Evolutionary conservation across 2,888 invertebrate genomes (phyloP).

Genomic region (Phortica magna): DNA sequence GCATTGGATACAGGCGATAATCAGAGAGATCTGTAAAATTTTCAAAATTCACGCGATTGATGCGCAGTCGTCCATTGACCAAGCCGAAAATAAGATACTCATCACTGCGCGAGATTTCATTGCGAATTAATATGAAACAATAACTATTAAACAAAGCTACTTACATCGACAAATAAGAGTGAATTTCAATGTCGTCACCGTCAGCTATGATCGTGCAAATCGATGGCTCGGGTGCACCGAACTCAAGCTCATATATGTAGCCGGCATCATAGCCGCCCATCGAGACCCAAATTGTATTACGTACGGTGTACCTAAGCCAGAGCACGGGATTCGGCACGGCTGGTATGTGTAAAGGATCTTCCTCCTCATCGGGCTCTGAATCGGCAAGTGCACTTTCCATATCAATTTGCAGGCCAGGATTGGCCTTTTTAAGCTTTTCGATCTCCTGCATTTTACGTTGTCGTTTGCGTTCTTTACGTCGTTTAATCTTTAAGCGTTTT

Average conservation of each 20-base stretch:
- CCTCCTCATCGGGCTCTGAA: conserved; percentile 80
- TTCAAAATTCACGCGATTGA: conserved; percentile 79
- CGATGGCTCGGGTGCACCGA: conserved; percentile 78
- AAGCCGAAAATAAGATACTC: conserved; percentile 82
- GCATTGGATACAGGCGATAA: conserved; percentile 86
- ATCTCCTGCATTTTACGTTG: conserved; percentile 81
- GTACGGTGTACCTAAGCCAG: conserved; percentile 80
- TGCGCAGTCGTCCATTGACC: conserved; percentile 81
- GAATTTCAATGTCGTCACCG: conserved; percentile 81
- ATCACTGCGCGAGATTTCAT: conserved; percentile 71
- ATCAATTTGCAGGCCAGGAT: conserved; percentile 82
- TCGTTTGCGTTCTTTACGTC: conserved; percentile 79
- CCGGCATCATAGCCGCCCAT: conserved; percentile 84
- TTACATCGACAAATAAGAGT: conserved; percentile 80
- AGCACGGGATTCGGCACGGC: conserved; percentile 81
- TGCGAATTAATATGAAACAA: not conserved
- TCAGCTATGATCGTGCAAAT: conserved; percentile 79
- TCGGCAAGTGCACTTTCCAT: conserved; percentile 82
- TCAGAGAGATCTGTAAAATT: conserved; percentile 81
- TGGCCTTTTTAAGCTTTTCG: conserved; percentile 80
- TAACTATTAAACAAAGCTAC: conserved; percentile 47
- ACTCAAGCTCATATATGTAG: conserved; percentile 82
- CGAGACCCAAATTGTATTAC: conserved; percentile 81
- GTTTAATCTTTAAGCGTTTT: conserved; percentile 80
- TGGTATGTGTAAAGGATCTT: conserved; percentile 80